Percentiles rank a stretch among this genome's conserved stretches.
Conservation (phyloP, 2,113 vertebrate genomes). For the Prochilodus magdalenae region DNA sequence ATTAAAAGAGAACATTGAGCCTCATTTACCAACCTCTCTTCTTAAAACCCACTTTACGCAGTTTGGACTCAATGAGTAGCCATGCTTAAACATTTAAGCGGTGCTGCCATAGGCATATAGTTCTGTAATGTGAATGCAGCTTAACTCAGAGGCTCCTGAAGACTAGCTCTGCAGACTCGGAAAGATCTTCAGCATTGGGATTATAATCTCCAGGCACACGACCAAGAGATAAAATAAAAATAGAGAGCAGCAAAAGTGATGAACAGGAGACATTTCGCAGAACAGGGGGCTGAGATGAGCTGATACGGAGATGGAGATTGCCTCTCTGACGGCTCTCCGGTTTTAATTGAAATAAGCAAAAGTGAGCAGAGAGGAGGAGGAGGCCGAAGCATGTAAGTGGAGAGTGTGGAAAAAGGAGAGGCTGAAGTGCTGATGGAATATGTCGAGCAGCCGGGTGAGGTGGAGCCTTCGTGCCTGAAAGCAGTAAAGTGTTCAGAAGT, state of each 20-base stretch:
- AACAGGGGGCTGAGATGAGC: neutral
- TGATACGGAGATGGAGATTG: neutral
- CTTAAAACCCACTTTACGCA: too few relatives aligned
- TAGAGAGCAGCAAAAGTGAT: neutral
- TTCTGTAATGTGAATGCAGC: too few relatives aligned
- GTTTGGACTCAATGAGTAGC: too few relatives aligned
- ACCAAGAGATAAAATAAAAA: neutral
- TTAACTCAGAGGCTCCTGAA: neutral
- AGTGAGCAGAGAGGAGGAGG: neutral
- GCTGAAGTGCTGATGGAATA: conserved; percentile 1
- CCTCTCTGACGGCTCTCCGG: neutral
- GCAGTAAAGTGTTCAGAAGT: neutral
- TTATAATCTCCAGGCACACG: neutral
- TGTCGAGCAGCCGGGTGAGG: neutral
- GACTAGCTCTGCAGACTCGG: neutral
- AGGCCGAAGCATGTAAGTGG: neutral
- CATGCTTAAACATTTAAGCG: too few relatives aligned
- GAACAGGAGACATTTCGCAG: conserved; percentile 7
- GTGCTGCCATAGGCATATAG: too few relatives aligned
- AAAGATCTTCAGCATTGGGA: neutral
- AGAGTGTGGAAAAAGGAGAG: neutral
- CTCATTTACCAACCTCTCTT: too few relatives aligned
- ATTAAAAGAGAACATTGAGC: too few relatives aligned
- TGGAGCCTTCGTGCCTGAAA: neutral
- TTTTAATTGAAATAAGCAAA: conserved; percentile 4